Evolutionary conservation across 2,888 invertebrate genomes (phyloP), one percentile per base, ranked within the genome.

Genomic region (Sminthurides aquaticus): DNA sequence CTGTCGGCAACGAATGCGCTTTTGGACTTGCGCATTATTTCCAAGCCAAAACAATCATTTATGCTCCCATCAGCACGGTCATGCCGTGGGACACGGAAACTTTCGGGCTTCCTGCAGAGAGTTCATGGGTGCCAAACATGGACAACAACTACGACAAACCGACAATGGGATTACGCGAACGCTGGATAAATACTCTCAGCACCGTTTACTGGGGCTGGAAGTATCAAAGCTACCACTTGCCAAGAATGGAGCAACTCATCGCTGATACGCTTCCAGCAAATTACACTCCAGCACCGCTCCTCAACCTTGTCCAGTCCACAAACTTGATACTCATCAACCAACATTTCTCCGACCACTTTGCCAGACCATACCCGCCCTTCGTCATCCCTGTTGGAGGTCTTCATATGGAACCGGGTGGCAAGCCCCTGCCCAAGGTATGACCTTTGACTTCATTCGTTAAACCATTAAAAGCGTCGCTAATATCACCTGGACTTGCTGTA

Each of bases 371-470:
- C 29, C 64, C 64, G n/a, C 64, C 64, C 3, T 58, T 58, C 11
- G 54, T 64, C 8, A 29, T 64, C 26, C 58, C 29, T 49, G 64
- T 64, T 5, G 64, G 64, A 1, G 64, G 64, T 15, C 57, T 64
- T 57, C 64, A 64, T 20, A 26, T 60, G 26, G 49, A 60, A 28
- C 25, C 25, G 26, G 49, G 49, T 8, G 26, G 52, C 8, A 52
- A 60, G 22, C 52, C 60, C 15, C 20, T 60, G 28, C 60, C 60
- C 8, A 34, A 34, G 43, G 43, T 34, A 34, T 15, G 15, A n/a
- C n/a, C n/a, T n/a, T n/a, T n/a, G n/a, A n/a, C n/a, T n/a, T n/a
- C n/a, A n/a, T n/a, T n/a, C n/a, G n/a, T n/a, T n/a, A n/a, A n/a
- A n/a, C n/a, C n/a, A n/a, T n/a, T n/a, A n/a, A n/a, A n/a, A n/a